Evolutionary conservation across 1,140 invertebrate species (phyloP).

Genomic region (Gryon sp.): DNA sequence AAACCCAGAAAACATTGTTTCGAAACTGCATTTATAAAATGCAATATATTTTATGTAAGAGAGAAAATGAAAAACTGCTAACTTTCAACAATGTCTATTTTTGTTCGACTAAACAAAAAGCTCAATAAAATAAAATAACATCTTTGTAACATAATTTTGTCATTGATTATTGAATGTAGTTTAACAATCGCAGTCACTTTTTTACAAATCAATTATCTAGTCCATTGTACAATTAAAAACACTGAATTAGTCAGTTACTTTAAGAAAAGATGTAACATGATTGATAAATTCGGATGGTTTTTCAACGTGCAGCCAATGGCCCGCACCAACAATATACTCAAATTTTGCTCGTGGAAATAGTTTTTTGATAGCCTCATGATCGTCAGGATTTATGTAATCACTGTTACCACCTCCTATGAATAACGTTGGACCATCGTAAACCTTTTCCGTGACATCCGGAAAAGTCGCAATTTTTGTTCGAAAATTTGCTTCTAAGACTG

Average conservation of each 20-base stretch:
- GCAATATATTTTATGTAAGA: not conserved
- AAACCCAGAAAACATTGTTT: not conserved
- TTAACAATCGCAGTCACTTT: conserved; percentile 50
- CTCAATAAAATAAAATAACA: conserved; percentile 49
- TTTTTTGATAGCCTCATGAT: conserved; percentile 84
- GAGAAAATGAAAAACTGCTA: not conserved
- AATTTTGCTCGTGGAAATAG: conserved; percentile 89
- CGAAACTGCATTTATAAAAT: not conserved
- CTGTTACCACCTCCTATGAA: conserved; percentile 91
- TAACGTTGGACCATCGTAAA: conserved; percentile 85
- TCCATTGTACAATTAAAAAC: no score
- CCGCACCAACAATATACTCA: conserved; percentile 87
- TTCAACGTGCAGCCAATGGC: conserved; percentile 96
- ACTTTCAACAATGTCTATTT: conserved; percentile 27
- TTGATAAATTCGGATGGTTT: conserved; percentile 90
- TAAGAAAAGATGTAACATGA: conserved; percentile 75
- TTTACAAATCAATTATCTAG: conserved; percentile 29
- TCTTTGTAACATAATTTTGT: not conserved
- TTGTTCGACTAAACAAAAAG: conserved; percentile 27
- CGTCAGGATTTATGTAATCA: conserved; percentile 86
- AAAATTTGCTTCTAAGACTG: conserved; percentile 84
- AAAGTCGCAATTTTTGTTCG: conserved; percentile 83
- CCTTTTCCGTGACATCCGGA: conserved; percentile 78
- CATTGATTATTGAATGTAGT: conserved; percentile 8
- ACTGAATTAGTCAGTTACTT: conserved; percentile 57